phyloP scores from a whole-genome alignment of 1,140 invertebrate species.

The Pogonomyrmex barbatus region DNA sequence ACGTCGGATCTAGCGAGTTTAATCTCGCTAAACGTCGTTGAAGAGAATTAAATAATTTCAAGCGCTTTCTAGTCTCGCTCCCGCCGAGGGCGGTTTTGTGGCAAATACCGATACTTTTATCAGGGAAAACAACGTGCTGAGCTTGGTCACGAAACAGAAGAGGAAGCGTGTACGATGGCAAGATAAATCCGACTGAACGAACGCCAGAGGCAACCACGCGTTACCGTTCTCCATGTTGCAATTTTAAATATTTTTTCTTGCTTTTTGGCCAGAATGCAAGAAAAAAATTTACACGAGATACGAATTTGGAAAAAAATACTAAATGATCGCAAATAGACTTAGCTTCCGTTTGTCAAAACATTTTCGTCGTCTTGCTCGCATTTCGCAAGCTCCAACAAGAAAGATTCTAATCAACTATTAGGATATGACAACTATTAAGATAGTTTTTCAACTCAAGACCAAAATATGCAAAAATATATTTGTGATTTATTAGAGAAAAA shows the following conservation, averaged over 20 bases:
- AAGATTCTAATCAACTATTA: neutral
- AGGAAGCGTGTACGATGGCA: neutral
- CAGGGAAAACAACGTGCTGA: constrained; percentile 18
- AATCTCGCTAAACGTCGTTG: neutral
- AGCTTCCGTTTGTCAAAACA: neutral
- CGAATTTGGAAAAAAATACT: neutral
- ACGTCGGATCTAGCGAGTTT: neutral
- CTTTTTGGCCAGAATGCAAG: neutral
- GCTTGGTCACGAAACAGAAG: neutral
- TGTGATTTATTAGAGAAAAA: neutral
- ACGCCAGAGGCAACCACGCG: neutral
- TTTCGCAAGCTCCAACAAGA: neutral
- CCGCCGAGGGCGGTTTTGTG: neutral
- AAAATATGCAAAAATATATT: neutral
- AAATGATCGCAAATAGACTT: neutral
- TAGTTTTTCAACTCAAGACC: neutral
- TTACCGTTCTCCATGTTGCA: neutral
- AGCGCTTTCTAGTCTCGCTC: neutral
- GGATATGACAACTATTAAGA: neutral
- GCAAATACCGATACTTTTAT: constrained; percentile 26
- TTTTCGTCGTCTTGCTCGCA: neutral
- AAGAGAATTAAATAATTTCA: constrained; percentile 33
- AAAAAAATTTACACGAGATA: constrained; percentile 9
- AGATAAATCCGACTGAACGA: constrained; percentile 28
- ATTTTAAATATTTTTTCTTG: constrained; percentile 46